Conservation (phyloP, 2,888 invertebrate genomes). For the Morpho helenor region DNA sequence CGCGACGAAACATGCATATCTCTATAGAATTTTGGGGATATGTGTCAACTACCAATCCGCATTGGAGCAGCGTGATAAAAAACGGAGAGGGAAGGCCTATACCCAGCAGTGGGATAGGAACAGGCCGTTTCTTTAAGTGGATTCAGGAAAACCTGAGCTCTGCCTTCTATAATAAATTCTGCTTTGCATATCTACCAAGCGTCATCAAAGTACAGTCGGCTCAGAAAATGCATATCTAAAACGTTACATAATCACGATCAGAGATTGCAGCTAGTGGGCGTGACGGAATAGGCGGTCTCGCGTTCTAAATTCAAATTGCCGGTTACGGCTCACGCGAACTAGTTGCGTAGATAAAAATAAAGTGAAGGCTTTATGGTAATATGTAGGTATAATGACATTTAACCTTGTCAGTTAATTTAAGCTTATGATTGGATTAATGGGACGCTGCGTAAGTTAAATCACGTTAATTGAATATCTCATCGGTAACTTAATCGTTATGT, state of each 20-base stretch:
- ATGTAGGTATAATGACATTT: slow-evolving; percentile 5
- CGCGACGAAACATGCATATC: too few species aligned
- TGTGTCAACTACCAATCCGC: too few species aligned
- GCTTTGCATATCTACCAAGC: slow-evolving; percentile 26
- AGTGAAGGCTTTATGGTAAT: slow-evolving; percentile 20
- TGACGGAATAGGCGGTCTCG: slow-evolving; percentile 51
- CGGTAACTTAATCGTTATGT: too few species aligned
- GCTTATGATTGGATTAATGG: not conserved
- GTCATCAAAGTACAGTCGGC: slow-evolving; percentile 37
- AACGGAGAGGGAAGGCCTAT: too few species aligned
- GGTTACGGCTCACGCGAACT: slow-evolving; percentile 57
- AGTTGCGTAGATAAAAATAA: slow-evolving; percentile 47
- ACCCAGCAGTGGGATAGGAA: too few species aligned
- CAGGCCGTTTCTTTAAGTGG: too few species aligned
- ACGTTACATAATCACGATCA: slow-evolving; percentile 61
- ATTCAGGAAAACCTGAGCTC: too few species aligned
- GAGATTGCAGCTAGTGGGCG: slow-evolving; percentile 66
- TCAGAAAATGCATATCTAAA: slow-evolving; percentile 57
- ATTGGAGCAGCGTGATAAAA: too few species aligned
- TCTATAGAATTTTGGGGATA: too few species aligned
- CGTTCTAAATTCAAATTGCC: slow-evolving; percentile 70
- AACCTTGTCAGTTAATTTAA: not conserved
- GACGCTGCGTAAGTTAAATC: too few species aligned
- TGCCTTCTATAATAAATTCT: not conserved
- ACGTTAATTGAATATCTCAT: too few species aligned